These are phyloP conservation scores for Synergus umbraculus DNA, from an alignment of 2,888 invertebrate species.

Conservation along the genomic window DNA sequence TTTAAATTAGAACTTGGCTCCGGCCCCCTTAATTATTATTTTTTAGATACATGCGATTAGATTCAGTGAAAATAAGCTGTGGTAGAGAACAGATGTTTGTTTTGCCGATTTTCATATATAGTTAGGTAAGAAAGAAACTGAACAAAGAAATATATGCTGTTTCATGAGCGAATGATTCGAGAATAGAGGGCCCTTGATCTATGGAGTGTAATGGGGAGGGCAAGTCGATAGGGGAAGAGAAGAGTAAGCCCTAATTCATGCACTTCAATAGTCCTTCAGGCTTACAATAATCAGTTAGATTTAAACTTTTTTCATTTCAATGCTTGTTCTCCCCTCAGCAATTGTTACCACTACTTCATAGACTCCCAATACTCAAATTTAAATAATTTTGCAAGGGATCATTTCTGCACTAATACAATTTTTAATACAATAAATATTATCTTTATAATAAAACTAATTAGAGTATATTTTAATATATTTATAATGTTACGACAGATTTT, in stretches of 20 bases:
- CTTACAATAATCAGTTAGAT: constrained; percentile 27
- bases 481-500: too few species aligned
- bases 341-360: background rate
- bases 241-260: constrained; percentile 21
- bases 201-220: constrained; percentile 33
- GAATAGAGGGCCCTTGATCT: constrained; percentile 39
- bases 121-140: constrained; percentile 37
- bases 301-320: background rate
- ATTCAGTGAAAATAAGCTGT: background rate
- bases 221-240: constrained; percentile 30
- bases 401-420: too few species aligned
- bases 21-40: too few species aligned
- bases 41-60: background rate
- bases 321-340: background rate
- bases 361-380: background rate
- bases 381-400: too few species aligned
- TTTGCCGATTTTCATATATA: constrained; percentile 32
- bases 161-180: constrained; percentile 38
- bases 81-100: constrained; percentile 25
- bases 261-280: constrained; percentile 20
- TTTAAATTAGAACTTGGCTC: too few species aligned
- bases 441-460: too few species aligned
- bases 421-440: too few species aligned
- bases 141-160: constrained; percentile 22
- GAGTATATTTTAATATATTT: too few species aligned